These are phyloP conservation scores for Argynnis bischoffii DNA, from an alignment of 2,888 invertebrate species.

Conservation along the genomic window DNA sequence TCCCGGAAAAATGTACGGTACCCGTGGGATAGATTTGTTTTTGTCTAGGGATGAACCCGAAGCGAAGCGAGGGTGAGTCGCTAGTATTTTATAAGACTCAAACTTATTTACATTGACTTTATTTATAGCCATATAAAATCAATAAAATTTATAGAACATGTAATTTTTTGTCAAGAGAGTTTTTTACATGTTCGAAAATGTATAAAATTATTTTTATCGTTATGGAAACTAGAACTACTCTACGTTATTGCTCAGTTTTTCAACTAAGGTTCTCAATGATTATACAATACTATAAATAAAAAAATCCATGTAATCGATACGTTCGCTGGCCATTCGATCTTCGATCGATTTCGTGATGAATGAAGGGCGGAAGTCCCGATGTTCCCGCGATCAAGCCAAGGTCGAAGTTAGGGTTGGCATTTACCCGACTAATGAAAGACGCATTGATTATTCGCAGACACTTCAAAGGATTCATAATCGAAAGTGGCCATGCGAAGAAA, in stretches of 20 bases:
- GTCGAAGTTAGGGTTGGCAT: slow-evolving; percentile 37
- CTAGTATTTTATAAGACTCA: too few species aligned
- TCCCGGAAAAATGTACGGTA: too few species aligned
- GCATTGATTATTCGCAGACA: slow-evolving; percentile 33
- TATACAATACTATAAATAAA: slow-evolving; percentile 32
- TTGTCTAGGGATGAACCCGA: too few species aligned
- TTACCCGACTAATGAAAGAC: slow-evolving; percentile 32
- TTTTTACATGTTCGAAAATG: neutral
- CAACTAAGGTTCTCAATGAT: slow-evolving; percentile 21
- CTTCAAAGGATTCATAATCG: slow-evolving; percentile 31
- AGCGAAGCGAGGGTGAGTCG: too few species aligned
- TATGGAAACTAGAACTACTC: slow-evolving; percentile 3
- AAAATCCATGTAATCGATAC: slow-evolving; percentile 68
- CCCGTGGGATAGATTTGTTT: too few species aligned
- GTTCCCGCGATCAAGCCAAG: slow-evolving; percentile 47
- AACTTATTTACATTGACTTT: neutral
- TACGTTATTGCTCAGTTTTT: neutral
- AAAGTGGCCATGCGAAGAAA: slow-evolving; percentile 1
- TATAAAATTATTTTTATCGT: neutral
- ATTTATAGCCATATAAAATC: neutral
- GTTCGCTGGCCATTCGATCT: slow-evolving; percentile 61
- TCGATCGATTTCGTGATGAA: slow-evolving; percentile 75
- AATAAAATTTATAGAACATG: too few species aligned
- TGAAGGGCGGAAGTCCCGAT: slow-evolving; percentile 69
- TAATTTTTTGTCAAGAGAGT: neutral